Evolutionary conservation across 2,888 invertebrate species (phyloP).

Genomic region (Ypsolopha sequella): DNA sequence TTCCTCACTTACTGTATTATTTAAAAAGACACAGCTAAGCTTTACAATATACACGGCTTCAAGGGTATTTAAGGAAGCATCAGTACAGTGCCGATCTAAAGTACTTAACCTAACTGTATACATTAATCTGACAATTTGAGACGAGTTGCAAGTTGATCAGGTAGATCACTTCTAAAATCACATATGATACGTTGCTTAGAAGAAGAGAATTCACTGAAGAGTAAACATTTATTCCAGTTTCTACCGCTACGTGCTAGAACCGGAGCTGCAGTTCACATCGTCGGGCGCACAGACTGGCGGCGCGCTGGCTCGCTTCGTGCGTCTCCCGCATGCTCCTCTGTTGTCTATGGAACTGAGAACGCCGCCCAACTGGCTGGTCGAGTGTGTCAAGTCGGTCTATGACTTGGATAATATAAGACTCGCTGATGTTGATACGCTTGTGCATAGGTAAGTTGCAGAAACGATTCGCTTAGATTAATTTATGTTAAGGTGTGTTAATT

Average conservation of each 20-base stretch:
- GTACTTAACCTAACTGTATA: background rate
- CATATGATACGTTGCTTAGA: too few species aligned
- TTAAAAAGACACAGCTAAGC: too few species aligned
- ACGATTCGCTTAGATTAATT: too few species aligned
- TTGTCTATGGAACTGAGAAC: constrained; percentile 84
- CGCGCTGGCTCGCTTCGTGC: constrained; percentile 87
- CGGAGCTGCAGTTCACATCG: constrained; percentile 85
- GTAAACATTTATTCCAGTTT: constrained; percentile 73
- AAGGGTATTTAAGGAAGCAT: too few species aligned
- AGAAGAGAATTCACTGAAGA: background rate
- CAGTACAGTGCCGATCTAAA: too few species aligned
- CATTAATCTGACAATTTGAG: background rate
- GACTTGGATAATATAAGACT: constrained; percentile 98
- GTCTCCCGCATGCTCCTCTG: constrained; percentile 91
- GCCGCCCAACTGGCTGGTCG: constrained; percentile 97
- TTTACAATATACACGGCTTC: too few species aligned
- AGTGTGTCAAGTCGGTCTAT: constrained; percentile 91
- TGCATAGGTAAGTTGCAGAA: constrained; percentile 74
- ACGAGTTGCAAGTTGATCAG: too few species aligned
- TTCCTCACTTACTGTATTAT: too few species aligned
- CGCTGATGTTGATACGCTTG: constrained; percentile 90
- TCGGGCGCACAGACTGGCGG: constrained; percentile 79
- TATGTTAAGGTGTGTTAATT: too few species aligned
- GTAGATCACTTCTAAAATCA: too few species aligned
- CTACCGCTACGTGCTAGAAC: constrained; percentile 94